Base-by-base conservation (phyloP, 2,888 invertebrate species). In the Leptopilina myrica region DNA sequence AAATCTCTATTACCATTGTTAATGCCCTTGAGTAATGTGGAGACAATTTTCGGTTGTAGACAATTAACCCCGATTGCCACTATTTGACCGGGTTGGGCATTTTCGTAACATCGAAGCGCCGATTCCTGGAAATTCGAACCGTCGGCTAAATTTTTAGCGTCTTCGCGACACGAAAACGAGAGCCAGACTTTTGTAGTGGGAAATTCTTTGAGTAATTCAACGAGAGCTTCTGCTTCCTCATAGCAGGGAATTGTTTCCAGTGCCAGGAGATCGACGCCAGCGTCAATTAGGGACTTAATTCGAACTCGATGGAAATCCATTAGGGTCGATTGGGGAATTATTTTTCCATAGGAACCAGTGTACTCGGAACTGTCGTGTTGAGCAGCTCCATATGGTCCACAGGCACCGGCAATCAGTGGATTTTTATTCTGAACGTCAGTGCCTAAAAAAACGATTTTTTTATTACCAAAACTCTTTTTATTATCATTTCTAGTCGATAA, bases 281-380 rank as follows among this genome's bases (percentile, higher is more conserved):
- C 96, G 83, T 96, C 95, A 26, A 97, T 91, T 46, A 98, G 92
- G 0, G 96, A 95, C 86, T 95, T 94, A 49, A 98, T 95, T 67
- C 98, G 94, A 0, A 96, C 95, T 78, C 95, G 93, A 92, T 99
- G 98, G 97, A 98, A 98, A 65, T 95, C 94, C 73, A 94, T 94
- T 90, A 98, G 94, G 26, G 93, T 89, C 65, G 94, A 93, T 49
- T 93, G 92, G 5, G 95, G 91, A 1, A 96, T 94, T 77, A 92
- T 94, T 81, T 95, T 94, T 0, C 95, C 95, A 89, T 97, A 97
- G 81, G 94, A 94, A 20, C 98, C 98, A n/a, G 95, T 95, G 91
- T 98, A 99, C 91, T 99, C 99, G 0, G 98, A 98, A 12, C 96
- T 97, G 91, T 99, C 97, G 88, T 96, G 96, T 59, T 98, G 93